Evolutionary conservation across 2,888 invertebrate genomes (phyloP), one percentile per base, ranked within the genome.

Genomic region (Callyntrura sp.): DNA sequence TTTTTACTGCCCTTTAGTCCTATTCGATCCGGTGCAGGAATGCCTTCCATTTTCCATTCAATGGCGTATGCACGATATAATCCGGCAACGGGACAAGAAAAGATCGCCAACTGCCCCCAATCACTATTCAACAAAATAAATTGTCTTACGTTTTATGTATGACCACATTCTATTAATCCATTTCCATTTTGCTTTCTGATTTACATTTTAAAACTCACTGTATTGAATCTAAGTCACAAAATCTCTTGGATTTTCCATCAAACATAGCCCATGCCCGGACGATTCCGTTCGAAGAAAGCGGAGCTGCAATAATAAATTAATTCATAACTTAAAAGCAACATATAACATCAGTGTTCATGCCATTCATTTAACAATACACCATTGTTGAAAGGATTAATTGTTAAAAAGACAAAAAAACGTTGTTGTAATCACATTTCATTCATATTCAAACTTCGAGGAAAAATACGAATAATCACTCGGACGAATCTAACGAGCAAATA

Each of bases 191-290:
- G 35, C 23, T 45, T n/a, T 12, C 0, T 78, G 20, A 45, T 14
- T 25, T 45, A 51, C 28, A 48, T 8, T 70, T 14, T 14, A 0
- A 5, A 73, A 65, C 84, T 83, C 65, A 88, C 88, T 62, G 23
- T 0, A 84, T 20, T 8, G 65, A 65, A 23, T 23, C 51, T n/a
- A 88, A 23, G 8, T 55, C 28, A 28, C 89, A 85, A 28, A 35
- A 17, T 0, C 5, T 0, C 4, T 8, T 45, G 8, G 17, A 79
- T 68, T 43, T 68, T 0, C n/a, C 12, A 14, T 84, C 89, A 70
- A 85, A 79, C 89, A 89, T 79, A 11, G 85, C 89, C 89, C 89
- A 89, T 0, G 68, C 20, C n/a, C 89, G 65, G 9, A 85, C 28
- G 11, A 0, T 65, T 28, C 65, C 65, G 3, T 5, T 14, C 2